A percentile compares a stretch with the other conserved stretches of the same genome.
These are phyloP conservation scores for Laupala kohalensis DNA, from an alignment of 1,140 invertebrate species.

Conservation along the genomic window DNA sequence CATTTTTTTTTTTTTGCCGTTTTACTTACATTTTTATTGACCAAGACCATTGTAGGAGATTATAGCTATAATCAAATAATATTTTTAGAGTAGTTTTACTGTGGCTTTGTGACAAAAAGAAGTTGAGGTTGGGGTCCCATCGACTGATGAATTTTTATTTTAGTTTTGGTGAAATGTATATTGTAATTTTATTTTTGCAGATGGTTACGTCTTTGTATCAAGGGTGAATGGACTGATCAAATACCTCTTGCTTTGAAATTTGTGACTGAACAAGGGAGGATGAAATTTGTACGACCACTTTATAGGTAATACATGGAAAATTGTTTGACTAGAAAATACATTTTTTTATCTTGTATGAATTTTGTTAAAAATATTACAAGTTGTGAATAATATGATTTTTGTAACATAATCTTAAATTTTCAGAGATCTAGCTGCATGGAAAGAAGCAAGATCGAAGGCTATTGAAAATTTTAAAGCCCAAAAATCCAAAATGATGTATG, in stretches of 20 bases:
- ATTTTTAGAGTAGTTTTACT: too few species aligned
- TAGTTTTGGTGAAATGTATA: too few species aligned
- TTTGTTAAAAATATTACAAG: too few species aligned
- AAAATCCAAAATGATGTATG: slow-evolving; percentile 68
- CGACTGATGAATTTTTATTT: too few species aligned
- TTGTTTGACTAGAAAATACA: neutral
- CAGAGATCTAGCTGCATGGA: slow-evolving; percentile 71
- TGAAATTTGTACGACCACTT: slow-evolving; percentile 81
- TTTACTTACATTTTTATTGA: too few species aligned
- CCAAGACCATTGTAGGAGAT: too few species aligned
- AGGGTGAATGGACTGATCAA: slow-evolving; percentile 49
- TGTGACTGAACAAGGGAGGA: slow-evolving; percentile 69
- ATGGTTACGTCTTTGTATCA: slow-evolving; percentile 67
- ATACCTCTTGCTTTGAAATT: slow-evolving; percentile 55
- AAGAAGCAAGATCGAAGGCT: slow-evolving; percentile 46
- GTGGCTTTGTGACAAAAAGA: too few species aligned
- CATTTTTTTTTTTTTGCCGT: too few species aligned
- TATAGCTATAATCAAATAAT: too few species aligned
- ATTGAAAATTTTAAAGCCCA: slow-evolving; percentile 59
- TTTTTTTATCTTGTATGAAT: neutral
- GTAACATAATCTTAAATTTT: slow-evolving; percentile 13
- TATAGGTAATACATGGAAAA: slow-evolving; percentile 40
- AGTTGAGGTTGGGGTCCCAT: too few species aligned
- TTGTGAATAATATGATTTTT: neutral
- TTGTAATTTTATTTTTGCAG: slow-evolving; percentile 29